Evolutionary conservation across 2,888 invertebrate species (phyloP), one percentile per base, ranked within the genome.

Genomic region (Pseudococcus jackbeardsleyi): DNA sequence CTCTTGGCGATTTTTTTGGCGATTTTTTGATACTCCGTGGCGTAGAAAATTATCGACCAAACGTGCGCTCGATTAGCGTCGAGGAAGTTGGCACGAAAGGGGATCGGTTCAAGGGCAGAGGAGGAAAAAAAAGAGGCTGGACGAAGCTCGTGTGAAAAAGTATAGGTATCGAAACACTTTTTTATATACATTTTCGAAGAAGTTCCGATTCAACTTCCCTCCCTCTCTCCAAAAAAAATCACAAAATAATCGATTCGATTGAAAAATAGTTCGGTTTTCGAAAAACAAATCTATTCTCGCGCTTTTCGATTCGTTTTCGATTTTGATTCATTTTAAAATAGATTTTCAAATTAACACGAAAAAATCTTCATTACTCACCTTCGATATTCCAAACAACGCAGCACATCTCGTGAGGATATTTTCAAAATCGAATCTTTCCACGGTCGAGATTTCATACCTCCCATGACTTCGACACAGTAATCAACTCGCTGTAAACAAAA

Each of bases 1-100:
- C 22, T 64, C 22, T 22, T 22, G 9, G 64, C 64, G 4, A 64
- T 64, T 64, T 22, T 64, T 64, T 64, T 22, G 64, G 22, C 22
- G 11, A 64, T 19, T 64, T 64, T 22, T 22, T 22, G 64, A 64
- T 64, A 64, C 64, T 7, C 15, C 15, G 11, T 46, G 54, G 22
- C 22, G 22, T 64, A 64, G 22, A 11, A 64, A 64, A 64, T 64
- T 22, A 64, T 64, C 22, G 64, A 64, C 64, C 22, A 64, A 64
- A 64, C 64, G 64, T 64, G 64, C 64, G 64, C 22, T 64, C 64
- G 15, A 64, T 64, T 64, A 64, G 64, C 26, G 22, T 22, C 22
- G 22, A 64, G 64, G 64, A 64, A 64, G 64, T 64, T 22, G 64
- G 19, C 12, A 59, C 59, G 22, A 64, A 22, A 19, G 64, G 64